Percentiles rank a stretch among this genome's conserved stretches.
Conservation (phyloP, 2,113 vertebrate genomes). For the Pampusana beccarii region DNA sequence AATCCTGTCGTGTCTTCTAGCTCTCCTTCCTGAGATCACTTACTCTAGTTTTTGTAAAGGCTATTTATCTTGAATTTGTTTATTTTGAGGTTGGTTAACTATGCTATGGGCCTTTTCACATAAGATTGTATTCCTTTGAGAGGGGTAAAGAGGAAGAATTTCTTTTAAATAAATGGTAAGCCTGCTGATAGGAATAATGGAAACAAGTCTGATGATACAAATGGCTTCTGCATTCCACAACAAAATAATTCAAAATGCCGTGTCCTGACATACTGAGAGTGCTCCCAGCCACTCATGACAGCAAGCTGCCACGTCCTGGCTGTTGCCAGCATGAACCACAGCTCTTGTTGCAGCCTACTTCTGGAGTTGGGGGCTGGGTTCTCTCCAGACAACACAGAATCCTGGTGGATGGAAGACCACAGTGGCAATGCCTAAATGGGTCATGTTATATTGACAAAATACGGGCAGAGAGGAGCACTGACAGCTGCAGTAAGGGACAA, state of each 20-base stretch:
- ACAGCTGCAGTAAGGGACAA: background rate
- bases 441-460: background rate
- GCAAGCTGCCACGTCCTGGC: background rate
- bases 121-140: background rate
- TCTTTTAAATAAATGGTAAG: background rate
- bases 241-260: background rate
- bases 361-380: background rate
- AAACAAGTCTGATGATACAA: background rate
- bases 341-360: background rate
- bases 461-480: background rate
- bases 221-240: background rate
- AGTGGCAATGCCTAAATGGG: background rate
- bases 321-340: background rate
- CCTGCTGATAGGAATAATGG: background rate
- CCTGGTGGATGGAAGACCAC: background rate
- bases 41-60: background rate
- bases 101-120: background rate
- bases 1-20: background rate
- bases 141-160: background rate
- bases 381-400: background rate
- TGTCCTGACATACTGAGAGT: background rate
- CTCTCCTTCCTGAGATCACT: background rate
- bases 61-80: background rate
- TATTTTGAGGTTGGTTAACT: background rate
- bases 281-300: background rate